Percentiles rank a stretch among this genome's conserved stretches.
phyloP scores from a whole-genome alignment of 1,140 invertebrate species.

The Listronotus bonariensis region DNA sequence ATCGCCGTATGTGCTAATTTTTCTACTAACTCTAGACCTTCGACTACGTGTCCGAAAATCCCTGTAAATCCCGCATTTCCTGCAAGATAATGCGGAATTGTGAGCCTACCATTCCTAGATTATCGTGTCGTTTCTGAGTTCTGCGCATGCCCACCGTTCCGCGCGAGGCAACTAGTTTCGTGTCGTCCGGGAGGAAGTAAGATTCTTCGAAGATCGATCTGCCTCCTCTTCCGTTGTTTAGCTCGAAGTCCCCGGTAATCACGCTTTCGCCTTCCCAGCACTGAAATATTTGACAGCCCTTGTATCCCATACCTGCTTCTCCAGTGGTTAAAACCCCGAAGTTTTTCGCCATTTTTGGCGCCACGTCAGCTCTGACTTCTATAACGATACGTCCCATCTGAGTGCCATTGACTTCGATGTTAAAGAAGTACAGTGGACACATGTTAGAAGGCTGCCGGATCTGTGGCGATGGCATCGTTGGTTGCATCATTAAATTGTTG shows the following conservation, averaged over 20 bases:
- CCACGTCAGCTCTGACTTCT: constrained; percentile 81
- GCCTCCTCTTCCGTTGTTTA: constrained; percentile 80
- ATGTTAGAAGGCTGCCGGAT: constrained; percentile 60
- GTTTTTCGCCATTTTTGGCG: constrained; percentile 90
- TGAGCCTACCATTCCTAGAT: constrained; percentile 79
- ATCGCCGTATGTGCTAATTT: constrained; percentile 77
- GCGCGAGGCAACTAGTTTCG: constrained; percentile 73
- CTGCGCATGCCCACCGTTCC: constrained; percentile 82
- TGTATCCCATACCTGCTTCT: constrained; percentile 77
- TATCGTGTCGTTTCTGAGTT: constrained; percentile 80
- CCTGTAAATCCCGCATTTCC: constrained; percentile 82
- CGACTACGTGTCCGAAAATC: constrained; percentile 81
- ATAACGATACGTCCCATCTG: constrained; percentile 77
- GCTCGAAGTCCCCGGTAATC: constrained; percentile 80
- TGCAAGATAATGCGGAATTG: constrained; percentile 82
- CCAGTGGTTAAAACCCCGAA: constrained; percentile 81
- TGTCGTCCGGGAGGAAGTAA: constrained; percentile 82
- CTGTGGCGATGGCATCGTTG: constrained; percentile 56
- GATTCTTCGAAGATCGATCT: constrained; percentile 76
- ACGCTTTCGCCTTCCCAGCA: constrained; percentile 82
- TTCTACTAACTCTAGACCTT: constrained; percentile 80
- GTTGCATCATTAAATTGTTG: constrained; percentile 51
- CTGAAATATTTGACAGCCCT: constrained; percentile 79
- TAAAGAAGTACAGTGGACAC: constrained; percentile 76
- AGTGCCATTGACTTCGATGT: constrained; percentile 74